Evolutionary conservation across 1,140 invertebrate genomes (phyloP).

Genomic region (Drosophila insularis): DNA sequence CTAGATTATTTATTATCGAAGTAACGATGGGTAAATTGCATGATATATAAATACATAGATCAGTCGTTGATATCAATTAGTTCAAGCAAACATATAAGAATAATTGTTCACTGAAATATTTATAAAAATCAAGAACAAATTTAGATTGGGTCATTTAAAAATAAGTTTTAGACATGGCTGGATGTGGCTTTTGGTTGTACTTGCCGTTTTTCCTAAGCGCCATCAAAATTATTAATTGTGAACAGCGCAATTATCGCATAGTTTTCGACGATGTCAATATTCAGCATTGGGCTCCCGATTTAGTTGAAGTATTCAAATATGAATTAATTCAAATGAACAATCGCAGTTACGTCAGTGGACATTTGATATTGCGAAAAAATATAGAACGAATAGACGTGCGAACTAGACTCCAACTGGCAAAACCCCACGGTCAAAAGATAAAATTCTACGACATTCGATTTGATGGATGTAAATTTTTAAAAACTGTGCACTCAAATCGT

Average conservation of each 20-base stretch:
- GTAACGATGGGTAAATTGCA: too few relatives aligned
- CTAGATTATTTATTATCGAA: too few relatives aligned
- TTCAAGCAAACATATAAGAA: neutral
- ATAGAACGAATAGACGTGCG: slow-evolving; percentile 14
- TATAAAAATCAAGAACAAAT: slow-evolving; percentile 7
- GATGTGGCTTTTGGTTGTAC: slow-evolving; percentile 13
- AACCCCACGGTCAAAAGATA: slow-evolving; percentile 11
- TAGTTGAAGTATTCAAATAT: slow-evolving; percentile 28
- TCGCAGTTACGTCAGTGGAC: slow-evolving; percentile 36
- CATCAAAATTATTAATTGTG: neutral
- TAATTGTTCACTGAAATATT: neutral
- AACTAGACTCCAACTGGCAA: slow-evolving; percentile 30
- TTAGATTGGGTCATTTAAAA: slow-evolving; percentile 1
- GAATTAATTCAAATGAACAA: slow-evolving; percentile 27
- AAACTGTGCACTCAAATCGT: slow-evolving; percentile 41
- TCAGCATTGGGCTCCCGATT: slow-evolving; percentile 21
- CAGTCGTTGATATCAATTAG: neutral
- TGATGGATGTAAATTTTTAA: slow-evolving; percentile 35
- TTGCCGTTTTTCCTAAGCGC: slow-evolving; percentile 14
- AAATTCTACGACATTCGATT: slow-evolving; percentile 31
- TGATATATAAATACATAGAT: too few relatives aligned
- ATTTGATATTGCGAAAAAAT: slow-evolving; percentile 24
- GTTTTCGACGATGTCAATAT: slow-evolving; percentile 25
- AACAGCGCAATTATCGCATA: slow-evolving; percentile 38
- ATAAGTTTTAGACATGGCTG: slow-evolving; percentile 22